Conservation (phyloP, 2,888 invertebrate species). For the Macrophya annulata region DNA sequence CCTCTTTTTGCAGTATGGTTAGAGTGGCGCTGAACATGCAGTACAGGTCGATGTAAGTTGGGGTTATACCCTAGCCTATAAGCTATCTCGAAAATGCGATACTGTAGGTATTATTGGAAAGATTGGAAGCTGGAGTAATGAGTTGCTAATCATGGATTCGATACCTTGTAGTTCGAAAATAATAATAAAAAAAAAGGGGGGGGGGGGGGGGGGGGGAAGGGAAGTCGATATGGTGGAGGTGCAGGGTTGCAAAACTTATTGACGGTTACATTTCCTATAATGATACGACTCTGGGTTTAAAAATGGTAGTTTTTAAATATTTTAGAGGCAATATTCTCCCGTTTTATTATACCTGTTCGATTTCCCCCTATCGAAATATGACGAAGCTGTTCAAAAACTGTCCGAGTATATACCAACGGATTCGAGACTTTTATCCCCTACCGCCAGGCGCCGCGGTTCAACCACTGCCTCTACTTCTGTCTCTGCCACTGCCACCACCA, state of each 20-base stretch:
- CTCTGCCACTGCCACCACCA: neutral
- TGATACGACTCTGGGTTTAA: neutral
- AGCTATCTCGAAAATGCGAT: neutral
- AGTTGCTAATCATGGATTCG: neutral
- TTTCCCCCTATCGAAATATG: constrained; percentile 39
- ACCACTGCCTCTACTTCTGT: neutral
- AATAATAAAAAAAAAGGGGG: neutral
- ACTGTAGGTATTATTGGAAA: neutral
- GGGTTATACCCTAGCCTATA: neutral
- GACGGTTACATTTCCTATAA: constrained; percentile 47
- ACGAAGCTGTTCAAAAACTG: neutral
- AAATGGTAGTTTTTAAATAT: constrained; percentile 29
- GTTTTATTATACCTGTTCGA: constrained; percentile 22
- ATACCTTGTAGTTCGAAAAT: neutral
- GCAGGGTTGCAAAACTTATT: neutral
- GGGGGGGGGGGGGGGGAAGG: too few species aligned
- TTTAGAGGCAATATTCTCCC: constrained; percentile 45
- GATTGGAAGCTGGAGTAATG: constrained; percentile 1
- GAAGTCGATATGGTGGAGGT: constrained; percentile 21
- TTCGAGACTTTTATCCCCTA: constrained; percentile 21
- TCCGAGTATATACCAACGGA: neutral
- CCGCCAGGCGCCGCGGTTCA: neutral
- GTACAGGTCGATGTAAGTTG: neutral
- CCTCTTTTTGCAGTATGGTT: neutral
- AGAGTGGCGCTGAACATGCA: neutral